Evolutionary conservation across 2,888 invertebrate genomes (phyloP).

Genomic region (Drepana falcataria): DNA sequence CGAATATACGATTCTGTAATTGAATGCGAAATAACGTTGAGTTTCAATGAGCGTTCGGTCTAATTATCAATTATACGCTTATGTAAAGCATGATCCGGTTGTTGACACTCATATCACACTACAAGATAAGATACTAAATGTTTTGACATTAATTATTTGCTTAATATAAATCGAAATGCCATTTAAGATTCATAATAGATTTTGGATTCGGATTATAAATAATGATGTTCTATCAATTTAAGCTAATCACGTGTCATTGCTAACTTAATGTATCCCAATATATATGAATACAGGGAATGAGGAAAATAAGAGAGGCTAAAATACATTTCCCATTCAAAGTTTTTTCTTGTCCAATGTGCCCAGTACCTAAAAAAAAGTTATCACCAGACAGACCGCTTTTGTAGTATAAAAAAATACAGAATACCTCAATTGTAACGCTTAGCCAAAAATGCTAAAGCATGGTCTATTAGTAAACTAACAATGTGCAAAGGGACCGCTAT

Average conservation of each 20-base stretch:
- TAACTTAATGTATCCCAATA: no score
- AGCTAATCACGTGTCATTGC: no score
- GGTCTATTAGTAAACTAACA: neutral
- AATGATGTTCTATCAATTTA: no score
- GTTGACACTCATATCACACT: neutral
- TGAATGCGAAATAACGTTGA: neutral
- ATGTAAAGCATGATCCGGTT: neutral
- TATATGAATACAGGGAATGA: no score
- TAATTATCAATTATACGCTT: neutral
- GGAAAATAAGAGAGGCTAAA: no score
- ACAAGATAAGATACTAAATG: neutral
- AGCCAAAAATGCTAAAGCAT: neutral
- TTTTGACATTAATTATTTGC: neutral
- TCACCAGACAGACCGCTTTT: no score
- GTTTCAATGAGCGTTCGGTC: neutral
- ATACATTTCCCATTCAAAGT: no score
- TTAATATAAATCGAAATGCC: no score
- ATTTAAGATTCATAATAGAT: no score
- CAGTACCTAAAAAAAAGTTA: no score
- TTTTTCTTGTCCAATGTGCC: no score
- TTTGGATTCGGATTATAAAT: no score
- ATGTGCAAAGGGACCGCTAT: neutral
- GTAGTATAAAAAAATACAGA: neutral
- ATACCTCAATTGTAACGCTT: neutral
- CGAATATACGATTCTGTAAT: neutral